These are phyloP conservation scores for Platichthys flesus DNA, from an alignment of 2,113 vertebrate species.

Conservation along the genomic window DNA sequence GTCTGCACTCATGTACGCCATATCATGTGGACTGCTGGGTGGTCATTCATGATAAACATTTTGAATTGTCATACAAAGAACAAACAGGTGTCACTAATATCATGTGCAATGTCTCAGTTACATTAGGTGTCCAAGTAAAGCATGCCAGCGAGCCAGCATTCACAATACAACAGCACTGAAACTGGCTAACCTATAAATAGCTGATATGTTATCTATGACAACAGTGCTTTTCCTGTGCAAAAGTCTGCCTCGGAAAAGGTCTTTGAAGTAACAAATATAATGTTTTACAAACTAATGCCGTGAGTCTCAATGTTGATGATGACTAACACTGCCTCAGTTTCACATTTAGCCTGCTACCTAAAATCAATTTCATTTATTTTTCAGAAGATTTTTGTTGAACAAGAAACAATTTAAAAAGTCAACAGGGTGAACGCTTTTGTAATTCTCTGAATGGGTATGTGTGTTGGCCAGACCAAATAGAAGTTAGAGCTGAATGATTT, in stretches of 20 bases:
- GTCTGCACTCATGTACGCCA: neutral
- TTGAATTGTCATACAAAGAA: constrained; percentile 4
- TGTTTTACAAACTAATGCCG: neutral
- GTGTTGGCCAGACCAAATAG: neutral
- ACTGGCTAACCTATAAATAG: neutral
- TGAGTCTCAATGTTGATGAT: neutral
- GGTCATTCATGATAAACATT: neutral
- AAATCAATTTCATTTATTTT: constrained; percentile 9
- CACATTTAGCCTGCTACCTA: neutral
- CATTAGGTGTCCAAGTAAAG: neutral
- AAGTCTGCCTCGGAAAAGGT: neutral
- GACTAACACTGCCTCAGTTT: neutral
- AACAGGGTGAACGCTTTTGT: neutral
- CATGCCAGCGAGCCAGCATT: neutral
- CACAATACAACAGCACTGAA: constrained; percentile 3
- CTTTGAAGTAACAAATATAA: neutral
- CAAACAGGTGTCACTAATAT: neutral
- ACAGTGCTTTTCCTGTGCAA: neutral
- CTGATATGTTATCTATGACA: neutral
- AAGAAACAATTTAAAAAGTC: constrained; percentile 11
- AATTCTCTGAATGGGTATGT: constrained; percentile 4
- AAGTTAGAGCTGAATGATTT: constrained; percentile 8
- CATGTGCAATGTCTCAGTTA: neutral
- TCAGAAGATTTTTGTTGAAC: constrained; percentile 1
- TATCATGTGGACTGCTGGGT: neutral